Conservation (phyloP, 2,797 vertebrate genomes). For the Darevskia mixta region DNA sequence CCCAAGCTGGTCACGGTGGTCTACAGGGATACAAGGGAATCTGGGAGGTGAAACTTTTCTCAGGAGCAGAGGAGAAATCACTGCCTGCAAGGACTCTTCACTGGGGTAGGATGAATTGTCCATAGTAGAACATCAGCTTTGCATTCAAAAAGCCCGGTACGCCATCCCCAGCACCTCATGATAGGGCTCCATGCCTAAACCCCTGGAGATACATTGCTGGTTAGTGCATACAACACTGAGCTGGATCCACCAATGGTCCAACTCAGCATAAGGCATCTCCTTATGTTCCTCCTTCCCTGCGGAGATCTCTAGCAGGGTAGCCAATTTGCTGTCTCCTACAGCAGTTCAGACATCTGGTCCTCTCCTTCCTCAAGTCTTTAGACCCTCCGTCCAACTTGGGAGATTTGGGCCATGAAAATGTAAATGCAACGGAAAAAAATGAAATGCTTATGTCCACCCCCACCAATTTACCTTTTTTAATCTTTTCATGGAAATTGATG, state of each 20-base stretch:
- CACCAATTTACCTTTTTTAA: constrained; percentile 86
- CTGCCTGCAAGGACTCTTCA: neutral
- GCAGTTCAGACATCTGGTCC: neutral
- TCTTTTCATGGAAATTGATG: constrained; percentile 96
- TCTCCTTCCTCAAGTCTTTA: neutral
- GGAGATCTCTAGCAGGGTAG: neutral
- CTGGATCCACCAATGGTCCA: neutral
- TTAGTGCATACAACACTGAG: neutral
- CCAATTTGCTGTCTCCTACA: neutral
- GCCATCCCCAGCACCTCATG: neutral
- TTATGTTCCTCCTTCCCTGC: neutral
- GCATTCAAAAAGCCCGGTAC: neutral
- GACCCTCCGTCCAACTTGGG: neutral
- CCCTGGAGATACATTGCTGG: neutral
- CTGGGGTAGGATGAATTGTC: neutral
- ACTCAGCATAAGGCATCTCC: neutral
- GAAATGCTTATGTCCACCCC: neutral
- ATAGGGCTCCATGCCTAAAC: neutral
- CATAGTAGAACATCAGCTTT: neutral
- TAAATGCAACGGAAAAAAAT: too few relatives aligned
- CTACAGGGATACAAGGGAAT: neutral
- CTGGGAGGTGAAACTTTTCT: neutral
- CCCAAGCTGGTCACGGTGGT: neutral
- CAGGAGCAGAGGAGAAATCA: neutral
- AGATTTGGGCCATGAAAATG: too few relatives aligned